phyloP scores from a whole-genome alignment of 2,797 vertebrate species.

The Tragopan temminckii region DNA sequence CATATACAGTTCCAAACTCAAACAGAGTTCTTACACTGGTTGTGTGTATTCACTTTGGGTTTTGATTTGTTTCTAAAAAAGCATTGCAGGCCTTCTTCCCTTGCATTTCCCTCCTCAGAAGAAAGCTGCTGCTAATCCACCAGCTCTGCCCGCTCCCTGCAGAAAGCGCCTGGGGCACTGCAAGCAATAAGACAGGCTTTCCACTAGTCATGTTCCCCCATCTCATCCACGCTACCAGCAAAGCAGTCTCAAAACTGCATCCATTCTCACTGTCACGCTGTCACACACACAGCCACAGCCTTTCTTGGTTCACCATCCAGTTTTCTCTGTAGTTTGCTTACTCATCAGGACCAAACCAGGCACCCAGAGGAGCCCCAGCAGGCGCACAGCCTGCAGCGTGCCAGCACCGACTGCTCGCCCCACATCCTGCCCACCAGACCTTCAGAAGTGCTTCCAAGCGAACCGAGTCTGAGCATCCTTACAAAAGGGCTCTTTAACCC shows the following conservation, averaged over 20 bases:
- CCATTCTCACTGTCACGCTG: background rate
- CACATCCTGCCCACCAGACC: background rate
- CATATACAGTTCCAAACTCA: fast-evolving
- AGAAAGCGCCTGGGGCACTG: background rate
- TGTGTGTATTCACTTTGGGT: background rate
- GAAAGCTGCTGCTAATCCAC: background rate
- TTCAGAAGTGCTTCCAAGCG: background rate
- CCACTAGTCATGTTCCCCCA: background rate
- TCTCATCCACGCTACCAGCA: background rate
- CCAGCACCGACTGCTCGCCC: fast-evolving
- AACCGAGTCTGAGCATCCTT: background rate
- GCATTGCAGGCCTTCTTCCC: fast-evolving
- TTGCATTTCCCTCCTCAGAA: background rate
- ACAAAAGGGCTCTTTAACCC: background rate
- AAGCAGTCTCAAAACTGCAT: background rate
- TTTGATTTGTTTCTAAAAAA: background rate
- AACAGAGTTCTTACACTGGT: fast-evolving
- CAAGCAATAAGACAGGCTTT: background rate
- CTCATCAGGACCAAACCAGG: background rate
- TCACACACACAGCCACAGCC: background rate
- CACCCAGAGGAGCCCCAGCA: background rate
- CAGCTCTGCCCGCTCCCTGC: background rate
- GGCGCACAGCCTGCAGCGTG: background rate
- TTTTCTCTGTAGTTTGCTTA: background rate
- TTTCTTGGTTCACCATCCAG: background rate